Base-by-base conservation (phyloP, 2,113 vertebrate species). In the Fulmarus glacialis region DNA sequence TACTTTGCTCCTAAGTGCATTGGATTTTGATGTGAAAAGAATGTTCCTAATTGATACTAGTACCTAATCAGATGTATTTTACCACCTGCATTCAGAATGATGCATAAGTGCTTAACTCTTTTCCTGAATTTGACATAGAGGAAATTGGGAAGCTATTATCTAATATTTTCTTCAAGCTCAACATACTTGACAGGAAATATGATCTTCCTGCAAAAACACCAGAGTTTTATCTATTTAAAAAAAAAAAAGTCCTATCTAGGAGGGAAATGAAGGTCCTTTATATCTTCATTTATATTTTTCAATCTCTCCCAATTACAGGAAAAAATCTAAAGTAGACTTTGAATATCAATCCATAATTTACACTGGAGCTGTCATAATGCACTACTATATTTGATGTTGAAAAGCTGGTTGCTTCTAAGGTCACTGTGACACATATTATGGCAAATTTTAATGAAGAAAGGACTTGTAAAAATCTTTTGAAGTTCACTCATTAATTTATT, bases 391-490 rank as follows among this genome's bases (percentile, higher is more conserved):
- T 77, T 96, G 64, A 62, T 72, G 55, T 22, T 92, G 74, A 93
- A 82, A 86, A 79, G 26, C 30, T 40, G 3, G 15, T 68, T 87
- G n/a, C 26, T 89, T 96, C 95, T 89, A 90, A 96, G 92, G 72
- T 85, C 19, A 8, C 68, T 60, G 59, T 74, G 30, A 96, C 68
- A 88, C 23, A 23, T 55, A 82, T 73, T 79, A 87, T 30, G 8
- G 38, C 11, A 92, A 92, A 91, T 92, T 82, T 94, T 95, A 97
- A 97, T 87, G 82, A 91, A 89, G 85, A 63, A 68, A 78, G 45
- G 53, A 36, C 82, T 96, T 92, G 40, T 60, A 90, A 92, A 95
- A 94, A 45, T 62, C 62, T 89, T 97, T 80, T 86, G 63, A 96
- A 94, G 71, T 47, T 88, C 40, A 21, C 59, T 89, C 43, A 89